phyloP scores from a whole-genome alignment of 2,113 vertebrate species.

The Lanius ludovicianus region DNA sequence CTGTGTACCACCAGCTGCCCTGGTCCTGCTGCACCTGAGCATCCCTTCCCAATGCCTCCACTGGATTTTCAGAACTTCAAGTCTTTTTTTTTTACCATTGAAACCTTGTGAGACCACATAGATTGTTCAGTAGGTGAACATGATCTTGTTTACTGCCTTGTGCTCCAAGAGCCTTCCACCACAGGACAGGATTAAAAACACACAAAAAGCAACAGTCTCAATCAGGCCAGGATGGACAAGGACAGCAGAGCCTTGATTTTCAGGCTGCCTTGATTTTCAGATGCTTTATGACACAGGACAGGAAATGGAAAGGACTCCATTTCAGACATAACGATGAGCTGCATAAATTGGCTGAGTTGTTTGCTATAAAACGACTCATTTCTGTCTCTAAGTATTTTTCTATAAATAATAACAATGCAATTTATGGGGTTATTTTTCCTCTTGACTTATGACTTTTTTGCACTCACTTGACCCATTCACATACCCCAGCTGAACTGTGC shows the following conservation, averaged over 20 bases:
- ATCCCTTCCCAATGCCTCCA: not conserved
- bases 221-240: not conserved
- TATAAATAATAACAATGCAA: not conserved
- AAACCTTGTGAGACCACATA: not conserved
- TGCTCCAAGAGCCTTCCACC: not conserved
- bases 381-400: not conserved
- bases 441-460: not conserved
- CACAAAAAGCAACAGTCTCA: not conserved
- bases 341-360: not conserved
- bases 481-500: not conserved
- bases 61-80: not conserved
- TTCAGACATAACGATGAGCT: not conserved
- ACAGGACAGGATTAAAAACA: not conserved
- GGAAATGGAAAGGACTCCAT: not conserved
- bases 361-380: not conserved
- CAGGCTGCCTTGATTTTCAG: too few relatives aligned
- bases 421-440: fast-evolving
- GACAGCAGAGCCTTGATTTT: not conserved
- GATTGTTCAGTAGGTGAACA: not conserved
- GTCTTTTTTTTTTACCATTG: not conserved
- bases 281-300: not conserved
- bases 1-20: not conserved
- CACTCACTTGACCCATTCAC: not conserved
- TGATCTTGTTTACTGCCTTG: not conserved
- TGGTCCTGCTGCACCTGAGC: not conserved